These are phyloP conservation scores for Oreochromis mossambicus DNA, from an alignment of 2,797 vertebrate species.

Conservation along the genomic window DNA sequence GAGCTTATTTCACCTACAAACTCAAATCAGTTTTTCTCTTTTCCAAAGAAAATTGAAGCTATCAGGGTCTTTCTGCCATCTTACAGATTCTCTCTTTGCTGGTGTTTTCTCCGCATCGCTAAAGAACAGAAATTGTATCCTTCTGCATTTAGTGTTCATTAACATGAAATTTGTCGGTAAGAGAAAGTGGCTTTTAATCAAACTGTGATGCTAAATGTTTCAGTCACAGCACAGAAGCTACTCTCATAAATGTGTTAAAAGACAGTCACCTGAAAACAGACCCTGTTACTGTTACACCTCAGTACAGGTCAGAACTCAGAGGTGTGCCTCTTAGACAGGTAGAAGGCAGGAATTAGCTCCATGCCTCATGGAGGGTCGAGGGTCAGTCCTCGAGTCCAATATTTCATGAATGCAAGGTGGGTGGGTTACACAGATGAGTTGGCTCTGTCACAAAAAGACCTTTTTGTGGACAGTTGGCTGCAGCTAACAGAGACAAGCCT, in stretches of 20 bases:
- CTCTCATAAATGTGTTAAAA: background rate
- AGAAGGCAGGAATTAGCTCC: background rate
- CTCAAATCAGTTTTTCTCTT: accelerated
- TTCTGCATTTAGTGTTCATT: background rate
- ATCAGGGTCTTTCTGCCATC: accelerated
- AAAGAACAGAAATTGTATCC: background rate
- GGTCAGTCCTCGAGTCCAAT: background rate
- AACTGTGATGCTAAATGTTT: background rate
- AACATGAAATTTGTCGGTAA: background rate
- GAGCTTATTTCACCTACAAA: background rate
- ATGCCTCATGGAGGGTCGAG: background rate
- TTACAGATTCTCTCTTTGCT: background rate
- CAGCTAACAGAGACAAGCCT: background rate
- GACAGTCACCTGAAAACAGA: background rate
- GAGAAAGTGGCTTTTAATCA: background rate
- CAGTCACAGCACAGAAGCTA: background rate
- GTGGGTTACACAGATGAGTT: background rate
- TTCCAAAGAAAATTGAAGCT: background rate
- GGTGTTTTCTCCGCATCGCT: background rate
- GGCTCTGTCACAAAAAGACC: background rate
- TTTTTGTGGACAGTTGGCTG: background rate
- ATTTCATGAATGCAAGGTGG: background rate
- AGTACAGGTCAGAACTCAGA: background rate
- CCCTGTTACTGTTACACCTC: background rate
- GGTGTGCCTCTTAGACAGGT: background rate